Conservation (phyloP, 2,888 invertebrate genomes). For the Scaeva pyrastri region DNA sequence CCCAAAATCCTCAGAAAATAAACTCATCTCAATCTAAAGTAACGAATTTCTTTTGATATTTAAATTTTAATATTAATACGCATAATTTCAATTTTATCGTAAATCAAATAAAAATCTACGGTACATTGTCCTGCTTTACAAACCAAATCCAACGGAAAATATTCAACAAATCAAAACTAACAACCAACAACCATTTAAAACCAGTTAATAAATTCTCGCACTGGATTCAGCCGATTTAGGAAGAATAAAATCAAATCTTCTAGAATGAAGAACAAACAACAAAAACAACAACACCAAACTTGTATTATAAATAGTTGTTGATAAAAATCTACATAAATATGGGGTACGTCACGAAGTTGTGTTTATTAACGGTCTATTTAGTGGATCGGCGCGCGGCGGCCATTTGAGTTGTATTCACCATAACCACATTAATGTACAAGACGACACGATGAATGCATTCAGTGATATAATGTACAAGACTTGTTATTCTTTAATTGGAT, state of each 20-base stretch:
- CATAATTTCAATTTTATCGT: not conserved
- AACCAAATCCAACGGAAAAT: constrained; percentile 8
- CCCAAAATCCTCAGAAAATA: not conserved
- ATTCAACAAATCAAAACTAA: constrained; percentile 21
- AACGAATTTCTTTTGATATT: not conserved
- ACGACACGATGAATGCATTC: constrained; percentile 17
- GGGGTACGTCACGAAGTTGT: constrained; percentile 17
- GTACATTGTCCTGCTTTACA: constrained; percentile 26
- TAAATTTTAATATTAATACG: not conserved
- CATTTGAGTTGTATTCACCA: not conserved
- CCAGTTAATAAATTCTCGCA: constrained; percentile 30
- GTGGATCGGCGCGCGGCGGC: not conserved
- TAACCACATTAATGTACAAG: too few species aligned
- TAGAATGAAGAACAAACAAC: not conserved
- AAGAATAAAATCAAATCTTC: constrained; percentile 13
- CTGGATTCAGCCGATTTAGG: not conserved
- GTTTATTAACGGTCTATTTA: constrained; percentile 18
- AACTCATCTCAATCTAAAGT: too few species aligned
- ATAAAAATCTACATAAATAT: constrained; percentile 26
- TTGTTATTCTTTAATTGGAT: constrained; percentile 38
- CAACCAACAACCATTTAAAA: constrained; percentile 13
- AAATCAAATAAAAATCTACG: constrained; percentile 12
- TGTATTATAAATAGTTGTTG: not conserved
- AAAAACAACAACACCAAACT: too few species aligned
- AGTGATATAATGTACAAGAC: constrained; percentile 5